phyloP scores from a whole-genome alignment of 2,888 invertebrate species.

The Cryptosula pallasiana region DNA sequence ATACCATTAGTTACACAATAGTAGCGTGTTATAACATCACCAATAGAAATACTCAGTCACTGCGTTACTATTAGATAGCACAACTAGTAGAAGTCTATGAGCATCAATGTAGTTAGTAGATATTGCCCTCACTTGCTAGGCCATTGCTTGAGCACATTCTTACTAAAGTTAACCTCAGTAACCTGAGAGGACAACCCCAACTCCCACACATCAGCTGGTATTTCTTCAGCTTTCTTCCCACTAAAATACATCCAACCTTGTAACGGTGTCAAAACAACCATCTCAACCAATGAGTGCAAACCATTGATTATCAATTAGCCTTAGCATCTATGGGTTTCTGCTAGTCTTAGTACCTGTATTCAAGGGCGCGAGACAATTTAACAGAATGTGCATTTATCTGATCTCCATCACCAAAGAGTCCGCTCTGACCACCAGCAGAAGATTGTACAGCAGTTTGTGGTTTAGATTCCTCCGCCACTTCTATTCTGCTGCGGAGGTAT shows the following conservation, averaged over 20 bases:
- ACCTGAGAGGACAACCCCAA: slow-evolving; percentile 69
- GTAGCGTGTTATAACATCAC: too few species aligned
- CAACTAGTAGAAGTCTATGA: too few species aligned
- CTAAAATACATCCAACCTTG: too few species aligned
- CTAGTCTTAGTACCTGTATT: slow-evolving; percentile 46
- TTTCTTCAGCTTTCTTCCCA: slow-evolving; percentile 60
- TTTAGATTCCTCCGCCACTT: slow-evolving; percentile 34
- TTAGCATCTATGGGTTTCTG: too few species aligned
- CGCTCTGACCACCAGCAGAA: slow-evolving; percentile 32
- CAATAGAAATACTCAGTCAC: too few species aligned
- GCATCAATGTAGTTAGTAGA: too few species aligned
- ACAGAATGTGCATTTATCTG: slow-evolving; percentile 44
- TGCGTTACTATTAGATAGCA: too few species aligned
- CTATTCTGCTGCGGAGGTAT: slow-evolving; percentile 57
- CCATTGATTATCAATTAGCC: too few species aligned
- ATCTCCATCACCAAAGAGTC: slow-evolving; percentile 37
- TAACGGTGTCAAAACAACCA: too few species aligned
- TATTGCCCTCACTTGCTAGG: slow-evolving; percentile 62
- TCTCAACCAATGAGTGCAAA: too few species aligned
- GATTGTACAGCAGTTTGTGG: slow-evolving; percentile 21
- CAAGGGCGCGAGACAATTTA: slow-evolving; percentile 41
- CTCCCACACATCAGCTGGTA: slow-evolving; percentile 69
- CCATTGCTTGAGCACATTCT: slow-evolving; percentile 67
- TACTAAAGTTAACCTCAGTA: slow-evolving; percentile 72
- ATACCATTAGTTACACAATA: too few species aligned